Base-by-base conservation (phyloP, 2,888 invertebrate genomes). In the Eupithecia insigniata region DNA sequence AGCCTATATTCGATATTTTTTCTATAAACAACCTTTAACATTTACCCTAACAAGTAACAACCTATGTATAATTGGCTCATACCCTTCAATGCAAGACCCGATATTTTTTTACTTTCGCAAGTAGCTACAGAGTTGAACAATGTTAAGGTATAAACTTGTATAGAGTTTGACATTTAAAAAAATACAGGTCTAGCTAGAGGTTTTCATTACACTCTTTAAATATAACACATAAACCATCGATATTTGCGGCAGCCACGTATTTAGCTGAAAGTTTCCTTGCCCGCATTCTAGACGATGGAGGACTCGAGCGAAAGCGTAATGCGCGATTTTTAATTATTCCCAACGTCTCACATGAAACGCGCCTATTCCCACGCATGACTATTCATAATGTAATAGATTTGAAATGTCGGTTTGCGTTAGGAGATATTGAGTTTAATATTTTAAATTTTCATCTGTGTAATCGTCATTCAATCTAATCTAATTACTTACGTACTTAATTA, bases 231-330 rank as follows among this genome's bases (percentile, higher is more conserved):
- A 67, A 34, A 55, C 26, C 22, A 67, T 65, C 22, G 10, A 66
- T 64, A 58, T 64, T 66, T 65, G 55, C 30, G 26, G 36, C 62
- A 55, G n/a, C 55, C 14, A 66, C 65, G 68, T 39, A 73, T 71
- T 75, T 43, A 65, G 64, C 66, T 76, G 76, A 77, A 78, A 83
- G 81, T 81, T 77, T 80, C 80, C 61, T 68, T 55, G 66, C 43
- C 34, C 7, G 22, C 28, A 26, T 14, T 14, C 8, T 67, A 34
- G 66, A 66, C 39, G 36, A 26, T 26, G 18, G 36, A 34, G 32
- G 6, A 36, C 46, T 7, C 7, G 28, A 66, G 46, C 46, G 32
- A 4, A 58, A 58, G 58, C 36, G 55, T 1, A 58, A 36, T 0
- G 10, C 62, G 36, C 61, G 32, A 22, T 16, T n/a, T n/a, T n/a